Conservation (phyloP, 2,888 invertebrate genomes). For the Flexamia atlantica region DNA sequence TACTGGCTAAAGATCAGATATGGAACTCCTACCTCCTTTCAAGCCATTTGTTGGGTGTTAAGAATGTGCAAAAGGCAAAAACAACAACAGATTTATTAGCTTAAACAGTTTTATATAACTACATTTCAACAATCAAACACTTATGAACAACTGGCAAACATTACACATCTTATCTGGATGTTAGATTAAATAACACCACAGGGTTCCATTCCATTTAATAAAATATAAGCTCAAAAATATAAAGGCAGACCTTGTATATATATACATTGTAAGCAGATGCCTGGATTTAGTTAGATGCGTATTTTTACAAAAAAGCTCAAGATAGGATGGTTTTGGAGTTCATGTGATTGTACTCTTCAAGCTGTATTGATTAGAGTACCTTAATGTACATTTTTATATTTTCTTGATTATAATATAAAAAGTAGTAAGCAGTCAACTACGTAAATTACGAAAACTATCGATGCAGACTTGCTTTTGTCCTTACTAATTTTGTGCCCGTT, state of each 20-base stretch:
- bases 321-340: conserved; percentile 28
- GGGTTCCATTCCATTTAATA: conserved; percentile 34
- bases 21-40: too few species aligned
- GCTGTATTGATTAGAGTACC: background rate
- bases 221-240: conserved; percentile 65
- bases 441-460: conserved; percentile 14
- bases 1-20: too few species aligned
- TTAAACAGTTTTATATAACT: conserved; percentile 61
- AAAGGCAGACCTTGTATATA: conserved; percentile 64
- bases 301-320: conserved; percentile 61
- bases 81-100: conserved; percentile 57
- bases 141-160: conserved; percentile 60
- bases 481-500: conserved; percentile 42
- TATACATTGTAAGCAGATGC: conserved; percentile 60
- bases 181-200: background rate
- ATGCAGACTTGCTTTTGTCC: background rate
- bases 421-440: conserved; percentile 36
- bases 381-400: conserved; percentile 1
- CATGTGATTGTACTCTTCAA: background rate
- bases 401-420: conserved; percentile 1
- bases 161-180: conserved; percentile 40
- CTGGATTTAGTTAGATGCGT: conserved; percentile 41
- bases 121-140: conserved; percentile 61
- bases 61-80: background rate
- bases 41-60: too few species aligned